phyloP scores from a whole-genome alignment of 2,797 vertebrate genomes.

The Micropoecilia bifurca region DNA sequence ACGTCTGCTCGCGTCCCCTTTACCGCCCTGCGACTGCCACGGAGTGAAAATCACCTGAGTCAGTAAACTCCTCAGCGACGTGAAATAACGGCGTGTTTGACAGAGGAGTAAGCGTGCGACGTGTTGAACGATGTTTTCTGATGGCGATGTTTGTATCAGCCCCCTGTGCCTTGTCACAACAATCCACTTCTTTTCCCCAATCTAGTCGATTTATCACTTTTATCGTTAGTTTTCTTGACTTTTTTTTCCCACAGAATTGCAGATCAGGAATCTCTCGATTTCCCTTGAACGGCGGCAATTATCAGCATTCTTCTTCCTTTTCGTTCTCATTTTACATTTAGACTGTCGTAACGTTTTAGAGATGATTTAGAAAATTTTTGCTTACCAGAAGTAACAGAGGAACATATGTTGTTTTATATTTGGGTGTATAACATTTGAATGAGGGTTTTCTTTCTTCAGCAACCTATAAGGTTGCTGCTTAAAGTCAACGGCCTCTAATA shows the following conservation, averaged over 20 bases:
- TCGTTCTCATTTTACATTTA: background rate
- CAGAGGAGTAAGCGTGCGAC: slow-evolving; percentile 1
- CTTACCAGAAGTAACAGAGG: slow-evolving; percentile 4
- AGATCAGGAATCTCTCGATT: slow-evolving; percentile 23
- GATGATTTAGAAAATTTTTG: background rate
- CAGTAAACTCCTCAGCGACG: slow-evolving; percentile 10
- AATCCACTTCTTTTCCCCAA: slow-evolving; percentile 46
- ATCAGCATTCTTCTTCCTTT: slow-evolving; percentile 4
- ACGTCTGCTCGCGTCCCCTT: slow-evolving; percentile 52
- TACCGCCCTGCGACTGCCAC: slow-evolving; percentile 67
- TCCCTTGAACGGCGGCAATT: slow-evolving; percentile 11
- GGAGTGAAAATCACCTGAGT: slow-evolving; percentile 25
- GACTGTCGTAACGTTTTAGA: background rate
- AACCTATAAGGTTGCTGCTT: too few relatives aligned
- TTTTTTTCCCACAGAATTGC: slow-evolving; percentile 27
- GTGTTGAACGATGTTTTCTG: slow-evolving; percentile 17
- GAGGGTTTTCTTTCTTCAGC: background rate
- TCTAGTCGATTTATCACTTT: slow-evolving; percentile 38
- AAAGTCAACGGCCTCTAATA: slow-evolving; percentile 1
- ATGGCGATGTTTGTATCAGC: slow-evolving; percentile 24
- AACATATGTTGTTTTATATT: slow-evolving; percentile 4
- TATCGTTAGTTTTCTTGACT: slow-evolving; percentile 27
- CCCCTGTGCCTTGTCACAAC: slow-evolving; percentile 54
- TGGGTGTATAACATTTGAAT: slow-evolving; percentile 11
- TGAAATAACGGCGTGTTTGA: slow-evolving; percentile 10